phyloP scores from a whole-genome alignment of 2,797 vertebrate species.

The Lagothrix lagotricha region DNA sequence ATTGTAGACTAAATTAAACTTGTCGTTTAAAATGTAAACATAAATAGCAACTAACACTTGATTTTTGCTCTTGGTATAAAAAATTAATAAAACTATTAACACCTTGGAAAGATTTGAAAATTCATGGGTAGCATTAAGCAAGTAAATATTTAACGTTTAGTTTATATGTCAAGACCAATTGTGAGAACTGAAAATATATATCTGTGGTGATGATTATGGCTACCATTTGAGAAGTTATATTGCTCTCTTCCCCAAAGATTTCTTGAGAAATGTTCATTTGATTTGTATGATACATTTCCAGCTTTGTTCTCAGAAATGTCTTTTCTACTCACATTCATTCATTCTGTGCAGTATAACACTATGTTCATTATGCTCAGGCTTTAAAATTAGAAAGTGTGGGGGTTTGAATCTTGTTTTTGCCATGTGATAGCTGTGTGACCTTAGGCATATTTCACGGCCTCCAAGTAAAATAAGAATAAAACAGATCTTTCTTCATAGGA shows the following conservation, averaged over 20 bases:
- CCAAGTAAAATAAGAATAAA: conserved; percentile 31
- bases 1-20: neutral
- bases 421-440: neutral
- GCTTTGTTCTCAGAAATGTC: neutral
- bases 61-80: neutral
- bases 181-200: neutral
- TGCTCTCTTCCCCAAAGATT: neutral
- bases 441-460: neutral
- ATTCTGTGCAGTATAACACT: neutral
- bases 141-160: neutral
- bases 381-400: neutral
- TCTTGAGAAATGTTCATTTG: neutral
- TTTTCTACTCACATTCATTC: neutral
- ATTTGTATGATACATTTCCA: neutral
- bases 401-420: neutral
- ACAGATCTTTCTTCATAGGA: neutral
- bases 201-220: neutral
- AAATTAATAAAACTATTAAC: conserved; percentile 19
- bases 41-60: neutral
- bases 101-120: neutral
- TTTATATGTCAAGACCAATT: neutral
- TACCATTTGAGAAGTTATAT: neutral
- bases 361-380: neutral
- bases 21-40: conserved; percentile 4
- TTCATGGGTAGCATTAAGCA: neutral